Conservation (phyloP, 1,140 invertebrate genomes). For the Drosophila pseudoananassae region DNA sequence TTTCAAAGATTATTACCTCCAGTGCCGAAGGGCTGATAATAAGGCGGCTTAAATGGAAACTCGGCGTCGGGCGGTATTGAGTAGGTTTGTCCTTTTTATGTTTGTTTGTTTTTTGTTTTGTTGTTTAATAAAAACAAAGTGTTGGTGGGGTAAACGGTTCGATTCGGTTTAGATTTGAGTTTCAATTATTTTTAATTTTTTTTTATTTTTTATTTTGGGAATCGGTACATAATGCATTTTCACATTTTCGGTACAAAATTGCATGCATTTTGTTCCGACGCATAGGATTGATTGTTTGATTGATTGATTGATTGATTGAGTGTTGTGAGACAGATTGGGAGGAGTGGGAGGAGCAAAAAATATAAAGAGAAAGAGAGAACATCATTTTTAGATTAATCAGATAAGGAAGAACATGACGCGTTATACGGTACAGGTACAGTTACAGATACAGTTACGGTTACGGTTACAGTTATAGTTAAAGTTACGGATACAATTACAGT, state of each 20-base stretch:
- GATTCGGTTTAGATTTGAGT: slow-evolving; percentile 31
- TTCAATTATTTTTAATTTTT: slow-evolving; percentile 3
- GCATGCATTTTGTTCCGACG: slow-evolving; percentile 75
- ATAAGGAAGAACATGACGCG: slow-evolving; percentile 54
- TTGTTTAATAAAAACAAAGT: slow-evolving; percentile 46
- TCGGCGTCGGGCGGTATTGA: slow-evolving; percentile 85
- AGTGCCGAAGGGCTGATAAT: slow-evolving; percentile 85
- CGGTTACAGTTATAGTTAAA: slow-evolving; percentile 31
- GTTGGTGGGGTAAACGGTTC: slow-evolving; percentile 20
- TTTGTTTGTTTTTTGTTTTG: slow-evolving; percentile 45
- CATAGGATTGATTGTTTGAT: slow-evolving; percentile 30
- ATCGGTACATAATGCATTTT: slow-evolving; percentile 73
- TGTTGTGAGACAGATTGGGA: slow-evolving; percentile 53
- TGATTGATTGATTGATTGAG: slow-evolving; percentile 27
- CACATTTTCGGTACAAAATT: slow-evolving; percentile 47
- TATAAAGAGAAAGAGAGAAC: slow-evolving; percentile 75
- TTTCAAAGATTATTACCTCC: slow-evolving; percentile 83
- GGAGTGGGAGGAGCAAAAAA: slow-evolving; percentile 67
- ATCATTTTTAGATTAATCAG: slow-evolving; percentile 76
- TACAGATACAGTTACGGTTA: slow-evolving; percentile 52
- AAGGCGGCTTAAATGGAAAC: slow-evolving; percentile 85
- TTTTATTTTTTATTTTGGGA: slow-evolving; percentile 45
- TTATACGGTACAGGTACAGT: slow-evolving; percentile 60
- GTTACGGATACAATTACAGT: slow-evolving; percentile 27
- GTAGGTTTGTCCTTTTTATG: slow-evolving; percentile 87